These are phyloP conservation scores for Cynopterus brachyotis DNA, from an alignment of 2,113 vertebrate species.

Conservation along the genomic window DNA sequence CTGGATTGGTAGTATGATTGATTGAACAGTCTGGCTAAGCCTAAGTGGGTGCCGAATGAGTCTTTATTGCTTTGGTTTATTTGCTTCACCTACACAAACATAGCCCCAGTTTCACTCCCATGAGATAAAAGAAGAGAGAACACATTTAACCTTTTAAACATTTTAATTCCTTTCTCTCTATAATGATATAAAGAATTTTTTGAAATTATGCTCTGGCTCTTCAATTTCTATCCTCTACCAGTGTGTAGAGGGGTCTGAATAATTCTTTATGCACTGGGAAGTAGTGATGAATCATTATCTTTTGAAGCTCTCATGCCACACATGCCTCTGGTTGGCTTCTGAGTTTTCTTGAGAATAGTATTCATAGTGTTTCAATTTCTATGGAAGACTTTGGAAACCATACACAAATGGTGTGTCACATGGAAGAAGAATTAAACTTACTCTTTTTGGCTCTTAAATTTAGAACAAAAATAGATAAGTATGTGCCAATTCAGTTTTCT, in stretches of 20 bases:
- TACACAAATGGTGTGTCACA: not conserved
- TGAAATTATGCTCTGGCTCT: not conserved
- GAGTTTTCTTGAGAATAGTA: not conserved
- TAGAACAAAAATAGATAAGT: not conserved
- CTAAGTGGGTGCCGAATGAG: not conserved
- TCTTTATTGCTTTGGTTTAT: not conserved
- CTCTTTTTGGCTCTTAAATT: not conserved
- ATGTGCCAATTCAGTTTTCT: not conserved
- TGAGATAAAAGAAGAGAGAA: not conserved
- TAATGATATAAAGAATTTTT: not conserved
- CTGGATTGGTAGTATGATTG: not conserved
- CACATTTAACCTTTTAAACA: not conserved
- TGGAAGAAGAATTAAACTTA: not conserved
- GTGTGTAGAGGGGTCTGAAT: not conserved
- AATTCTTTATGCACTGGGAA: not conserved
- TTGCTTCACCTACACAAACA: not conserved
- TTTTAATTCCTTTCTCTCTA: not conserved
- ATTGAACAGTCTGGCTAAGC: not conserved
- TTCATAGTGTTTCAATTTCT: not conserved
- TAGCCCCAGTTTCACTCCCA: not conserved
- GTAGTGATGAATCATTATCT: not conserved
- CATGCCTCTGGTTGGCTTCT: not conserved
- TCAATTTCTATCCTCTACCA: not conserved
- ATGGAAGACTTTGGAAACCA: not conserved
- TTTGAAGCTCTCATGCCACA: not conserved